A percentile compares a stretch with the other conserved stretches of the same genome.
Conservation (phyloP, 2,797 vertebrate species). For the Pseudochirops cupreus region DNA sequence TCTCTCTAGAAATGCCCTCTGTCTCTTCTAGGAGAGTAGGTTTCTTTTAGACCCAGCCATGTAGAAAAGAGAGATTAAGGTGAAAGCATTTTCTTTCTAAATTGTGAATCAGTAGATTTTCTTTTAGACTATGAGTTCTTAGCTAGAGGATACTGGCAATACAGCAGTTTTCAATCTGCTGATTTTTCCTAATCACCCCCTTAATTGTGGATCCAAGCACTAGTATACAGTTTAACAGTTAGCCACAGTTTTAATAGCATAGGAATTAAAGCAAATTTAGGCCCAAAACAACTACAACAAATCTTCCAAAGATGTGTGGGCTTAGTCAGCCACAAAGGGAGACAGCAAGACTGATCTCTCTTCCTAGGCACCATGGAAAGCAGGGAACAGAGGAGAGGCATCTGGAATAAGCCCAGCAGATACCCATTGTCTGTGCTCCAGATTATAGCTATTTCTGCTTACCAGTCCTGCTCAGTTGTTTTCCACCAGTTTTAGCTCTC, state of each 20-base stretch:
- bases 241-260: neutral
- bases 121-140: neutral
- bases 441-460: neutral
- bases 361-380: neutral
- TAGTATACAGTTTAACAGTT: neutral
- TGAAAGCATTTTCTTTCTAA: too few species aligned
- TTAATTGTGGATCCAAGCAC: neutral
- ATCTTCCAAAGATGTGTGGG: neutral
- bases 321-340: neutral
- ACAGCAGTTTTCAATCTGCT: neutral
- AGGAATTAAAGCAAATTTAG: neutral
- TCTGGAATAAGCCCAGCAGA: too few species aligned
- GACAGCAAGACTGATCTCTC: neutral
- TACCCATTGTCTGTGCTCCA: neutral
- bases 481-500: neutral
- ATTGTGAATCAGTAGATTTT: neutral
- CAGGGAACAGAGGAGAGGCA: neutral
- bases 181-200: neutral
- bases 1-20: neutral
- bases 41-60: neutral
- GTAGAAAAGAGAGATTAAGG: neutral
- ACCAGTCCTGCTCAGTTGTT: neutral
- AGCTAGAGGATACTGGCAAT: neutral
- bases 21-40: neutral
- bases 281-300: neutral